Conservation (phyloP, 1,140 invertebrate species). For the Adelges cooleyi region DNA sequence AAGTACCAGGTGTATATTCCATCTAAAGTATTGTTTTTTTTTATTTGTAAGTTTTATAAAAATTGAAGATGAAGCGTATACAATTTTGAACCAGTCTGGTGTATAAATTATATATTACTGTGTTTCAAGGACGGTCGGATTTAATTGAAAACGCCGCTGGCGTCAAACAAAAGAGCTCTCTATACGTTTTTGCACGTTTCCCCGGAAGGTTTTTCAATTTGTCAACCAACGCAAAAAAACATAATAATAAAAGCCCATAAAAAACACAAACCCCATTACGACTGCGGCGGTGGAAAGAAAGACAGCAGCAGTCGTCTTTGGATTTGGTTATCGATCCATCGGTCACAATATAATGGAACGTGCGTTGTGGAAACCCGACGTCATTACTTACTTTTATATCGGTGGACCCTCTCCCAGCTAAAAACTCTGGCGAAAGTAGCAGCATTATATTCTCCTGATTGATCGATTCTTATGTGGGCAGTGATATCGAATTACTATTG, state of each 20-base stretch:
- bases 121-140: too few relatives aligned
- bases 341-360: conserved; percentile 5
- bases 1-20: too few relatives aligned
- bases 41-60: too few relatives aligned
- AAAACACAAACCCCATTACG: neutral
- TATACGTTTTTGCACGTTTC: too few relatives aligned
- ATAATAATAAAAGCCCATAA: too few relatives aligned
- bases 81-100: too few relatives aligned
- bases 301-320: neutral
- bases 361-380: conserved; percentile 11
- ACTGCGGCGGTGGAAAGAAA: neutral
- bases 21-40: too few relatives aligned
- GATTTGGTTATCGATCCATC: conserved; percentile 22
- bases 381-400: conserved; percentile 20
- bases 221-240: neutral
- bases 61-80: too few relatives aligned
- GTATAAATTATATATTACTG: too few relatives aligned
- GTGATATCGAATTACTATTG: conserved; percentile 12
- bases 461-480: conserved; percentile 2
- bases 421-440: conserved; percentile 18
- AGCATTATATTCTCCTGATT: conserved; percentile 17
- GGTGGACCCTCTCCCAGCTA: conserved; percentile 12
- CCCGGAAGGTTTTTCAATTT: conserved; percentile 5
- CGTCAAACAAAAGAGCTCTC: too few relatives aligned
- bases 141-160: too few relatives aligned